Evolutionary conservation across 2,797 vertebrate genomes (phyloP).

Genomic region (Chelon auratus): DNA sequence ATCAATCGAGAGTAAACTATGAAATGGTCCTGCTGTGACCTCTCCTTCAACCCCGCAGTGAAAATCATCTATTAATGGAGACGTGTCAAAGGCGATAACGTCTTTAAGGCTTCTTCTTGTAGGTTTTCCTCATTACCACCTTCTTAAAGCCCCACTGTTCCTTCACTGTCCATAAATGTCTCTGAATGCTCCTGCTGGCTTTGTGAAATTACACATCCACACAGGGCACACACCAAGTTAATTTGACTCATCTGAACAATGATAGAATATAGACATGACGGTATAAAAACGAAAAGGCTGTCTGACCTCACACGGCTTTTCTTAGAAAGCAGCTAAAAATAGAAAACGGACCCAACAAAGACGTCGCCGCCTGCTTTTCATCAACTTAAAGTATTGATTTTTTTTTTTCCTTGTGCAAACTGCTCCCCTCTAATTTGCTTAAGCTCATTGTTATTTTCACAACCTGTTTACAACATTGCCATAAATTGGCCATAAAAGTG

Average conservation of each 20-base stretch:
- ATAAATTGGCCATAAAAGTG: conserved; percentile 39
- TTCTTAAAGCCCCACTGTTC: conserved; percentile 11
- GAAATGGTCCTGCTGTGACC: conserved; percentile 37
- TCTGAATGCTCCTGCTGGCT: conserved; percentile 15
- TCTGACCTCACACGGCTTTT: conserved; percentile 6
- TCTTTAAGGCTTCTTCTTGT: conserved; percentile 10
- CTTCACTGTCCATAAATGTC: conserved; percentile 5
- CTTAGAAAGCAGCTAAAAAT: conserved; percentile 22
- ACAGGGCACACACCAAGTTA: neutral
- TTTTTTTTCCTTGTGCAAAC: neutral
- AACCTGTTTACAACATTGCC: conserved; percentile 37
- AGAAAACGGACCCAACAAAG: conserved; percentile 16
- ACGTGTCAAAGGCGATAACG: conserved; percentile 28
- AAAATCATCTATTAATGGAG: conserved; percentile 54
- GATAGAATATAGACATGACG: neutral
- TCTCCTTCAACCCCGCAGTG: conserved; percentile 46
- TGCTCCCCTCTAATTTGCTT: conserved; percentile 26
- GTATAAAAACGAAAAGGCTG: conserved; percentile 4
- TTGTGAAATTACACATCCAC: conserved; percentile 1
- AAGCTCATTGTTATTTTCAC: conserved; percentile 25
- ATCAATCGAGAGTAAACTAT: conserved; percentile 39
- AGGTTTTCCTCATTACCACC: conserved; percentile 28
- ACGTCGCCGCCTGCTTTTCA: conserved; percentile 15
- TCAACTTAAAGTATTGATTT: conserved; percentile 36
- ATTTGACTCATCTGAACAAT: neutral